A percentile compares a stretch with the other conserved stretches of the same genome.
Conservation (phyloP, 1,140 invertebrate genomes). For the Gonioctena quinquepunctata region DNA sequence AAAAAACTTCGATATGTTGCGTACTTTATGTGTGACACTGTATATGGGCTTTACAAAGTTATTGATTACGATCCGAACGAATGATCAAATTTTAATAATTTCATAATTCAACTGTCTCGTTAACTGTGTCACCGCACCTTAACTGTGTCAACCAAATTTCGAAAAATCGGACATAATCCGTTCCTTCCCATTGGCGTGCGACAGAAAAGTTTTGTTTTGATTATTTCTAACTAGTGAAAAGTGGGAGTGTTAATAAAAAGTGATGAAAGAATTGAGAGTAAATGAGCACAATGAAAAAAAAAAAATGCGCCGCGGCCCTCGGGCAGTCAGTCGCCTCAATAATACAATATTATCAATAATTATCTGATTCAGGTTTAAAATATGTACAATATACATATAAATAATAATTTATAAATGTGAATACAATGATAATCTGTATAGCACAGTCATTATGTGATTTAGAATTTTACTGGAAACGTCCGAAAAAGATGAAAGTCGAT, state of each 20-base stretch:
- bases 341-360: conserved; percentile 37
- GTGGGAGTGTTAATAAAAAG: conserved; percentile 9
- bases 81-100: no score
- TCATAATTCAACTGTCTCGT: no score
- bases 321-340: conserved; percentile 35
- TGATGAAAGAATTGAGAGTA: neutral
- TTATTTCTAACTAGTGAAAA: conserved; percentile 6
- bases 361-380: conserved; percentile 44
- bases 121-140: no score
- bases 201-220: neutral
- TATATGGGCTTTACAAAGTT: no score
- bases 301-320: conserved; percentile 28
- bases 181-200: neutral
- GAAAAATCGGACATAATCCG: neutral
- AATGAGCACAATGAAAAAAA: conserved; percentile 8
- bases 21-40: no score
- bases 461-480: neutral
- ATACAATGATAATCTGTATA: conserved; percentile 37
- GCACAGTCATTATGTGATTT: conserved; percentile 11
- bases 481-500: neutral
- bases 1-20: no score
- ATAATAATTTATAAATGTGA: conserved; percentile 45
- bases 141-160: no score
- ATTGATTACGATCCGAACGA: no score
- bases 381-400: conserved; percentile 52